Conservation (phyloP, 2,113 vertebrate species). For the Raphicerus campestris region DNA sequence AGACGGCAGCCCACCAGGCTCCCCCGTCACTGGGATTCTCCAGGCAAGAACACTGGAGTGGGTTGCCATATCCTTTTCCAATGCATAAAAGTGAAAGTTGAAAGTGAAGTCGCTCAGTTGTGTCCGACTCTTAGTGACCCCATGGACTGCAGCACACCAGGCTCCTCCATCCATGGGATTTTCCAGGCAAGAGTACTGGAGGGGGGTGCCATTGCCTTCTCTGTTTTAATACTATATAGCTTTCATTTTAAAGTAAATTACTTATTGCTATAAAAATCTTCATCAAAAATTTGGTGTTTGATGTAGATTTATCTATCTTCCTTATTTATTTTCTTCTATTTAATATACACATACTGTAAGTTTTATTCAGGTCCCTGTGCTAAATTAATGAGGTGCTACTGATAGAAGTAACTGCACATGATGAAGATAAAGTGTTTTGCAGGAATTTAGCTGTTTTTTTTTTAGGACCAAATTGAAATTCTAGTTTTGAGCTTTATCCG, state of each 20-base stretch:
- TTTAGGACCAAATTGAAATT: neutral
- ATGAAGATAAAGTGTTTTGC: neutral
- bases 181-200: too few species aligned
- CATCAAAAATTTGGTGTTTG: neutral
- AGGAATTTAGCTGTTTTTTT: neutral
- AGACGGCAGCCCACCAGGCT: too few species aligned
- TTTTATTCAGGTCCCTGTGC: neutral
- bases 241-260: neutral
- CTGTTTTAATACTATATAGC: neutral
- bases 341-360: neutral
- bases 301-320: neutral
- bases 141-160: too few species aligned
- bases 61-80: too few species aligned
- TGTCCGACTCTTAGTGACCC: too few species aligned
- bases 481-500: neutral
- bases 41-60: too few species aligned
- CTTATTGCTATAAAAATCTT: neutral
- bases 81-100: too few species aligned
- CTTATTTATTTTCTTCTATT: neutral
- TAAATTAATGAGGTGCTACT: neutral
- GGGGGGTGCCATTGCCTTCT: too few species aligned
- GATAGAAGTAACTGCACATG: neutral
- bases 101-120: too few species aligned
- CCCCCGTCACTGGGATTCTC: too few species aligned
- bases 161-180: too few species aligned